These are phyloP conservation scores for Keiferia lycopersicella DNA, from an alignment of 2,888 invertebrate species.

Conservation along the genomic window DNA sequence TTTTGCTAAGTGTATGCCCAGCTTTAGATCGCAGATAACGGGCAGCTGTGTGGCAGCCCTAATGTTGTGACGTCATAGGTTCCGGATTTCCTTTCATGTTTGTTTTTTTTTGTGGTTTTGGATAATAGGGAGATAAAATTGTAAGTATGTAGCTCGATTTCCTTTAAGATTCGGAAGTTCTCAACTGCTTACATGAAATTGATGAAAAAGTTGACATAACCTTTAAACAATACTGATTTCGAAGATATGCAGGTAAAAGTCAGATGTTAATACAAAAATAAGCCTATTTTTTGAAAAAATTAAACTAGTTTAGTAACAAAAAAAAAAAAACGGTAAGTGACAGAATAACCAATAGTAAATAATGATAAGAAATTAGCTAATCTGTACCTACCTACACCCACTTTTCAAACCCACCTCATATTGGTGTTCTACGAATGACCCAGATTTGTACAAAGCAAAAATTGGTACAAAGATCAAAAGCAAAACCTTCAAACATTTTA, in stretches of 20 bases:
- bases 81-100: conserved; percentile 33
- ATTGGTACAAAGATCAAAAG: conserved; percentile 25
- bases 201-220: too few relatives aligned
- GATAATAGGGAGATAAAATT: not conserved
- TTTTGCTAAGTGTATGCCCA: conserved; percentile 72
- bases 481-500: conserved; percentile 18
- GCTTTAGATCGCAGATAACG: conserved; percentile 76
- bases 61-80: conserved; percentile 52
- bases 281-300: too few relatives aligned
- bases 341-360: too few relatives aligned
- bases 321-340: too few relatives aligned
- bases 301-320: not conserved
- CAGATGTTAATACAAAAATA: too few relatives aligned
- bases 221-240: too few relatives aligned
- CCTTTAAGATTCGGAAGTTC: not conserved
- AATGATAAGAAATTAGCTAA: too few relatives aligned
- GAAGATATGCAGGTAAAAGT: too few relatives aligned
- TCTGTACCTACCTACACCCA: not conserved
- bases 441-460: conserved; percentile 16
- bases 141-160: not conserved
- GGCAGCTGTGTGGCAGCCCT: conserved; percentile 68
- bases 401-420: not conserved
- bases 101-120: conserved; percentile 28
- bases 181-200: not conserved
- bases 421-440: conserved; percentile 12